Conservation (phyloP, 2,797 vertebrate species). For the Lindbergichthys nudifrons region DNA sequence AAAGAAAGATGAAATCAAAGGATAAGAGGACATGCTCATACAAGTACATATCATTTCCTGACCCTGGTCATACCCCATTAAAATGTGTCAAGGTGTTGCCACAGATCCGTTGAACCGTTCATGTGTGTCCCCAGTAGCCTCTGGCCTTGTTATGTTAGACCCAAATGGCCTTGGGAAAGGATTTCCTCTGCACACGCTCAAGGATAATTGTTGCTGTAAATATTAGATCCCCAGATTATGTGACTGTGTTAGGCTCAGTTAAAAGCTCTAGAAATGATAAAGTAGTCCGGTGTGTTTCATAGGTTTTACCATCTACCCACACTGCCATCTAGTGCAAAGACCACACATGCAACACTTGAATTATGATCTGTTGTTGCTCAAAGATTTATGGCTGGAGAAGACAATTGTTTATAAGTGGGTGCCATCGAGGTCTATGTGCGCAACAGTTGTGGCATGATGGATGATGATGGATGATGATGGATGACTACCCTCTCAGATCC, state of each 20-base stretch:
- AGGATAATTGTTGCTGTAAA: conserved; percentile 26
- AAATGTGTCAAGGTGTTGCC: neutral
- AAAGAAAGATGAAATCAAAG: neutral
- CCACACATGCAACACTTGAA: neutral
- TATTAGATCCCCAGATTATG: conserved; percentile 27
- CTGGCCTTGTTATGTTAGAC: conserved; percentile 12
- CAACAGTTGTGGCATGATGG: conserved; percentile 23
- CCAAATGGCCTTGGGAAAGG: neutral
- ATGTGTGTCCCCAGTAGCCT: neutral
- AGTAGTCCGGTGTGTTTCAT: conserved; percentile 7
- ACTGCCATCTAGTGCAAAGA: conserved; percentile 63
- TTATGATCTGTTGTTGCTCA: conserved; percentile 18
- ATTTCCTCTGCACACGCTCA: conserved; percentile 21
- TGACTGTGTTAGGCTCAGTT: neutral
- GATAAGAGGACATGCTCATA: neutral
- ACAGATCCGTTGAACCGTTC: neutral
- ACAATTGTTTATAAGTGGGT: conserved; percentile 9
- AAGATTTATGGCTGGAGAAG: conserved; percentile 24
- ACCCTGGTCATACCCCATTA: neutral
- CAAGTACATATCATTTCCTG: neutral
- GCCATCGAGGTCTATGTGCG: conserved; percentile 1
- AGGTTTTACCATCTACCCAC: conserved; percentile 32
- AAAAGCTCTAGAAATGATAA: conserved; percentile 20
- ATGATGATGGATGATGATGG: conserved; percentile 47
- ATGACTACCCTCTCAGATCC: conserved; percentile 26